Base-by-base conservation (phyloP, 2,797 vertebrate genomes). In the Pelochelys cantorii region DNA sequence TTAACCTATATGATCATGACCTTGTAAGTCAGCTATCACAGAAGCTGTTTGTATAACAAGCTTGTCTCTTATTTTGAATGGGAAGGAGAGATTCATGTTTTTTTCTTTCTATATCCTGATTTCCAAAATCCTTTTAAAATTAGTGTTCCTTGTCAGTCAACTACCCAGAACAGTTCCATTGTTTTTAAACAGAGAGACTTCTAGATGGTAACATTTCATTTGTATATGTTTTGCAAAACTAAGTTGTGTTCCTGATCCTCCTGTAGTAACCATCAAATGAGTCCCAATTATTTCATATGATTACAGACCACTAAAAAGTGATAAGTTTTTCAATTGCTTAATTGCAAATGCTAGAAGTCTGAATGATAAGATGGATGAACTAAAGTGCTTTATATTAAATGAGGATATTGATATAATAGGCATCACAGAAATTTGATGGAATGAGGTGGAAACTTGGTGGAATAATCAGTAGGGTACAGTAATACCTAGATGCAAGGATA, bases 131-230 rank as follows among this genome's bases (percentile, higher is more conserved):
- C 60, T 62, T 48, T 48, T 84, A 11, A 80, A 89, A 78, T 78
- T 54, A 54, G 20, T 92, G 15, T 23, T 79, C 18, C 81, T 75
- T 17, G 15, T 15, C 79, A 12, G 52, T 5, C 31, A 60, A 0
- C 37, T 88, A 80, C 0, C 1, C 79, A 12, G 54, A 92, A 27
- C 65, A 31, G 11, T 48, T 48, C 42, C 42, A 48, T 48, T 48
- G 42, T 48, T 71, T 88, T 65, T 23, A 62, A 31, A 79, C 18
- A 77, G 56, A 31, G 90, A n/a, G 80, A 15, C n/a, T 87, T 91
- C 54, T 8, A 14, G 80, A 62, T 2, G 15, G 54, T 65, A 52
- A 89, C 83, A 84, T 25, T 25, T 79, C 57, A 84, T 13, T n/a
- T 62, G 20, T 68, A 18, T 25, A 11, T 59, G 14, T 87, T 62